These are phyloP conservation scores for Drosophila borealis DNA, from an alignment of 2,888 invertebrate species.

Conservation along the genomic window DNA sequence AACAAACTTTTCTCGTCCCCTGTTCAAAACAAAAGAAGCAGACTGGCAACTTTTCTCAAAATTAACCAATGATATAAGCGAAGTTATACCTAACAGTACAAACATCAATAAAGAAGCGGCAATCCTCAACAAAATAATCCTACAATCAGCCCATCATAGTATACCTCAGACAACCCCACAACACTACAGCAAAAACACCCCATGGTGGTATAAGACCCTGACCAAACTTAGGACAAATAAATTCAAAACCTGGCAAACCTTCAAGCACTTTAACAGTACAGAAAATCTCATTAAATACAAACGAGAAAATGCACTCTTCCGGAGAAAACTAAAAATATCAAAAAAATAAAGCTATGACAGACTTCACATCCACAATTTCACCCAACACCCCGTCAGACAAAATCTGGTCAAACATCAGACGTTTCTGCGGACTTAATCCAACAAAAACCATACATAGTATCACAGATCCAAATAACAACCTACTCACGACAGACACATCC, in stretches of 20 bases:
- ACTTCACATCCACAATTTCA: background rate
- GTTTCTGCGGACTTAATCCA: too few relatives aligned
- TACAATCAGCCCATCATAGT: conserved; percentile 18
- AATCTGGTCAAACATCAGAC: conserved; percentile 14
- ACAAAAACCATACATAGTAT: conserved; percentile 4
- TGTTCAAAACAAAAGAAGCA: conserved; percentile 22
- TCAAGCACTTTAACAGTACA: conserved; percentile 12
- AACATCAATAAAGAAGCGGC: conserved; percentile 6
- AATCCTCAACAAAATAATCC: conserved; percentile 12
- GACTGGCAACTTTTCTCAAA: background rate
- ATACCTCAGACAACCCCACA: conserved; percentile 20
- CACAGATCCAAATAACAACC: background rate
- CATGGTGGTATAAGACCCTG: conserved; percentile 18
- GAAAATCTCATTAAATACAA: conserved; percentile 19
- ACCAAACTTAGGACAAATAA: background rate
- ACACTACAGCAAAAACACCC: conserved; percentile 10
- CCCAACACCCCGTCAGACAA: background rate
- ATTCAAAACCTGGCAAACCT: conserved; percentile 12
- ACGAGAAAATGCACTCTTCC: conserved; percentile 4
- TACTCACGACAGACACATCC: background rate
- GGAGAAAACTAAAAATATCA: background rate
- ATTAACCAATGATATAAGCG: background rate
- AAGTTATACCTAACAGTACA: background rate
- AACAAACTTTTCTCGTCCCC: background rate
- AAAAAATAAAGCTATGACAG: background rate